Conservation (phyloP, 2,888 invertebrate genomes). For the Nematopogon swammerdamellus region DNA sequence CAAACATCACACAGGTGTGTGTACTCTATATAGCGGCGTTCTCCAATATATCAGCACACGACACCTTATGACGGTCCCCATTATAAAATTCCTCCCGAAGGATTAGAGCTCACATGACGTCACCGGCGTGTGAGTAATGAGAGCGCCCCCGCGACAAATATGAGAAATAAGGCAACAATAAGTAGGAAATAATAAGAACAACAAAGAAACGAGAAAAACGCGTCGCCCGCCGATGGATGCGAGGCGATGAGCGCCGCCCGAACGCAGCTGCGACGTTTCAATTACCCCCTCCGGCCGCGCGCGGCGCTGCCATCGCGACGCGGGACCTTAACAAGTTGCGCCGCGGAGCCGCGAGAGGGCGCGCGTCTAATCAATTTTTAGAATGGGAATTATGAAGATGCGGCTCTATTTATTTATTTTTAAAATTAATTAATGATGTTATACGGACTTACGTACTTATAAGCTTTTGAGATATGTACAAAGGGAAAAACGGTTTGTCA, state of each 20-base stretch:
- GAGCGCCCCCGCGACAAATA: neutral
- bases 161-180: neutral
- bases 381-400: constrained; percentile 12
- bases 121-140: neutral
- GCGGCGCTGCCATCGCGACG: neutral
- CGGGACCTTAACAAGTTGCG: neutral
- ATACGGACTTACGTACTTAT: neutral
- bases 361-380: constrained; percentile 14
- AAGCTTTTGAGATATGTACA: neutral
- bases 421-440: neutral
- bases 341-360: neutral
- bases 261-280: neutral
- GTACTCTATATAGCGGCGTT: neutral
- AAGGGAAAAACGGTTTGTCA: no score
- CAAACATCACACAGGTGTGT: neutral
- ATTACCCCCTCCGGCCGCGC: neutral
- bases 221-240: neutral
- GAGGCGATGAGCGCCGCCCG: neutral
- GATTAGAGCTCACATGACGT: neutral
- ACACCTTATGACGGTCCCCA: neutral
- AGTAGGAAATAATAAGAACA: neutral
- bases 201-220: neutral
- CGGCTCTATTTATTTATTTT: neutral
- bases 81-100: neutral
- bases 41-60: neutral